Percentiles rank a stretch among this genome's conserved stretches.
Conservation (phyloP, 2,113 vertebrate species). For the Serilophus lunatus region DNA sequence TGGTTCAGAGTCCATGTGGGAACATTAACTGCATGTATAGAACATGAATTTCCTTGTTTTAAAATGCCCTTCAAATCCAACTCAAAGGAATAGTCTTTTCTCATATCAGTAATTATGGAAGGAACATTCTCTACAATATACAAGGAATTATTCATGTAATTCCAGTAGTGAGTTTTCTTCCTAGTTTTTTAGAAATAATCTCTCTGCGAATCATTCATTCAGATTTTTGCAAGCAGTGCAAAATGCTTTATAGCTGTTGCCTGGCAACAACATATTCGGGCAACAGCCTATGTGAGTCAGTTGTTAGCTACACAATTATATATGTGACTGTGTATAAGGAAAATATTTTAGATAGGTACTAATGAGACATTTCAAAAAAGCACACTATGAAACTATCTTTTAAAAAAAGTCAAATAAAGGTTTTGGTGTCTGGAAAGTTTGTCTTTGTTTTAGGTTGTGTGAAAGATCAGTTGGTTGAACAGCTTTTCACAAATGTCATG, state of each 20-base stretch:
- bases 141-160: slow-evolving; percentile 41
- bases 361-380: background rate
- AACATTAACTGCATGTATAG: background rate
- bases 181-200: slow-evolving; percentile 33
- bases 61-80: slow-evolving; percentile 22
- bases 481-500: background rate
- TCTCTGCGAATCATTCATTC: slow-evolving; percentile 42
- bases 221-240: slow-evolving; percentile 60
- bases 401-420: background rate
- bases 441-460: background rate
- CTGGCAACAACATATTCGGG: slow-evolving; percentile 53
- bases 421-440: background rate
- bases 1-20: background rate
- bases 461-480: background rate
- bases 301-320: slow-evolving; percentile 26
- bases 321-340: background rate
- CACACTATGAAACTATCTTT: background rate
- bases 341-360: background rate
- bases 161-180: slow-evolving; percentile 27
- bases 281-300: slow-evolving; percentile 43
- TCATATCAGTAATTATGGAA: background rate
- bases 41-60: slow-evolving; percentile 16
- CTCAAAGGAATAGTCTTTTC: background rate
- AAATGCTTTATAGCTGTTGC: slow-evolving; percentile 55
- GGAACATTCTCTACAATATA: background rate